phyloP scores from a whole-genome alignment of 2,797 vertebrate species.

The Danionella dracula region DNA sequence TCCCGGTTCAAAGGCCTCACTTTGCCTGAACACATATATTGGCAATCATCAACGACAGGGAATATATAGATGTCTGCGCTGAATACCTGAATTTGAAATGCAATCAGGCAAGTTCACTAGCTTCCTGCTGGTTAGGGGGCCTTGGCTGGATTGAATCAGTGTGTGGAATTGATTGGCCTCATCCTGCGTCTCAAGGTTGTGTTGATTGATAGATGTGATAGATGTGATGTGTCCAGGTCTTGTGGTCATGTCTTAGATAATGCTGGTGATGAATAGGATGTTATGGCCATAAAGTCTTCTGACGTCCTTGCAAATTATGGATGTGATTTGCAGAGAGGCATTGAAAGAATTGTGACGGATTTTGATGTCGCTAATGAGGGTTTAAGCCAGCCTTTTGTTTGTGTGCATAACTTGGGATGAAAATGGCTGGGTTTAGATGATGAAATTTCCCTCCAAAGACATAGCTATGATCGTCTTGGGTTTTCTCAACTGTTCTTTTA shows the following conservation, averaged over 20 bases:
- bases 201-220: slow-evolving; percentile 49
- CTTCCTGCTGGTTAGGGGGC: slow-evolving; percentile 38
- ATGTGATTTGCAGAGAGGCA: slow-evolving; percentile 12
- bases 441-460: no score
- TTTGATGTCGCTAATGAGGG: neutral
- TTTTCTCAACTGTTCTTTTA: no score
- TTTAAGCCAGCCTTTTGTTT: neutral
- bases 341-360: neutral
- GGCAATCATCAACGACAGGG: slow-evolving; percentile 27
- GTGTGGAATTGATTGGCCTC: slow-evolving; percentile 45
- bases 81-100: slow-evolving; percentile 52
- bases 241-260: slow-evolving; percentile 39
- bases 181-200: slow-evolving; percentile 29
- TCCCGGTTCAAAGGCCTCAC: slow-evolving; percentile 20
- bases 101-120: slow-evolving; percentile 50
- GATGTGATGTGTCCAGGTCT: slow-evolving; percentile 20
- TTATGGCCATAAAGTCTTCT: slow-evolving; percentile 15
- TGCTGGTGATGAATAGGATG: slow-evolving; percentile 43
- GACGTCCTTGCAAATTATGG: slow-evolving; percentile 1
- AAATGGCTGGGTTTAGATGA: no score
- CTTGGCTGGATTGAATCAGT: slow-evolving; percentile 40
- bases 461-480: no score
- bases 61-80: slow-evolving; percentile 8
- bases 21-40: slow-evolving; percentile 5
- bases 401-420: neutral